Evolutionary conservation across 2,888 invertebrate species (phyloP).

Genomic region (Bruchidius siliquastri): DNA sequence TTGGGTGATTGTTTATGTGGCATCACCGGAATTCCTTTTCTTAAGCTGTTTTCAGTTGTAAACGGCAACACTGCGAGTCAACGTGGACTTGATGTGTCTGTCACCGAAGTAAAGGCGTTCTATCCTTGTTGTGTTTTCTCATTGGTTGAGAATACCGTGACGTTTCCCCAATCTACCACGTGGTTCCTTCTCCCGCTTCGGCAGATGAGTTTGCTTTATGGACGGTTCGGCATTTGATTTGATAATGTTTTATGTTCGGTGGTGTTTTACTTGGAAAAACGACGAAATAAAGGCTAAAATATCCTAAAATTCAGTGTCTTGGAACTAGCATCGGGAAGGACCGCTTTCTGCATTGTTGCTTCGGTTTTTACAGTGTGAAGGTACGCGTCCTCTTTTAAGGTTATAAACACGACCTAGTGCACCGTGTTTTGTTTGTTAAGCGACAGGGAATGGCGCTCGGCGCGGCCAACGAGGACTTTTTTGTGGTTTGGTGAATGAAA

Average conservation of each 20-base stretch:
- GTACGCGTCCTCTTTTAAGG: conserved; percentile 11
- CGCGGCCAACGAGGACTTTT: neutral
- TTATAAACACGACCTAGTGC: conserved; percentile 13
- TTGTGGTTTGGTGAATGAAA: neutral
- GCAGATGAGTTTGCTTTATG: conserved; percentile 33
- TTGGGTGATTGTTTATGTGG: no score
- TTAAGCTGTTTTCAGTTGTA: neutral
- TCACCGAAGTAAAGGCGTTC: conserved; percentile 13
- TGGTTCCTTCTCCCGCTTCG: conserved; percentile 37
- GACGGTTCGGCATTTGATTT: conserved; percentile 15
- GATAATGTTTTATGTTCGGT: conserved; percentile 27
- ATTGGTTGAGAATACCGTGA: conserved; percentile 32
- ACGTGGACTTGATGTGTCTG: conserved; percentile 42
- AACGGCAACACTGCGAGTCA: conserved; percentile 31
- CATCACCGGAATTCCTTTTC: conserved; percentile 1
- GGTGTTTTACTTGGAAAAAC: conserved; percentile 12
- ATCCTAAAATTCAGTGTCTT: neutral
- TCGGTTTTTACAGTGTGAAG: conserved; percentile 4
- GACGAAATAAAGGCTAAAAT: conserved; percentile 4
- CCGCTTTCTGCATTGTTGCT: neutral
- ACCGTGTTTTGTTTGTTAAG: conserved; percentile 11
- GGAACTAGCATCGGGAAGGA: neutral
- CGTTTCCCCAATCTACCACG: conserved; percentile 42
- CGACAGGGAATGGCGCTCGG: conserved; percentile 6
- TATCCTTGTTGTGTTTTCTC: neutral